Conservation (phyloP, 1,140 invertebrate genomes). For the Drosophila truncata region DNA sequence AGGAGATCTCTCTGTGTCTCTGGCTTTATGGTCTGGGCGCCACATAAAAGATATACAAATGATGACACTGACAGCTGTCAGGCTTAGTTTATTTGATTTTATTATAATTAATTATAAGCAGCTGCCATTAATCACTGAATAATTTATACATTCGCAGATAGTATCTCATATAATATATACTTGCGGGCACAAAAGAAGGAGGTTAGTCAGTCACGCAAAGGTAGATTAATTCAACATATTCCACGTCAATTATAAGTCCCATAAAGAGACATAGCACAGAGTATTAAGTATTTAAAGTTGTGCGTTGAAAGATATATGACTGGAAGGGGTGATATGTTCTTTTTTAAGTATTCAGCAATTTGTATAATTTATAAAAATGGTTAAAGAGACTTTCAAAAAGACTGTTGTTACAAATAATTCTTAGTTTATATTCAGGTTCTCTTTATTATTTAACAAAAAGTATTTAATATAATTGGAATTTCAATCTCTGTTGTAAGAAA, state of each 20-base stretch:
- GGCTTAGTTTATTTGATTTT: conserved; percentile 83
- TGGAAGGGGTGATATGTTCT: not conserved
- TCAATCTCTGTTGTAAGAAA: not conserved
- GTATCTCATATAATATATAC: conserved; percentile 33
- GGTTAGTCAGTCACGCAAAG: conserved; percentile 61
- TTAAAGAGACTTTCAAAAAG: too few relatives aligned
- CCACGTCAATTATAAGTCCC: conserved; percentile 50
- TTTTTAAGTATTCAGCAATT: too few relatives aligned
- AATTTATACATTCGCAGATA: conserved; percentile 70
- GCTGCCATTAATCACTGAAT: conserved; percentile 82
- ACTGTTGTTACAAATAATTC: too few relatives aligned
- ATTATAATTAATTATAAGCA: conserved; percentile 84
- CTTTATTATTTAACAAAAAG: not conserved
- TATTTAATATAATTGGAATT: not conserved
- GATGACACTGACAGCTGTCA: conserved; percentile 85
- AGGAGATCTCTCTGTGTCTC: conserved; percentile 35
- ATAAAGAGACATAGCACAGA: conserved; percentile 27
- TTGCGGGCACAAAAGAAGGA: conserved; percentile 22
- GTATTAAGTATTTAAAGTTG: conserved; percentile 28
- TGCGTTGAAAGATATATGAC: not conserved
- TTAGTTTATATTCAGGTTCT: too few relatives aligned
- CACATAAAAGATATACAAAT: conserved; percentile 72
- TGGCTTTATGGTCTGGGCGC: conserved; percentile 53
- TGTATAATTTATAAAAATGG: too few relatives aligned
- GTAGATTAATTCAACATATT: conserved; percentile 64